A percentile compares a stretch with the other conserved stretches of the same genome.
Evolutionary conservation across 2,797 vertebrate species (phyloP).

Genomic region (Dromococcyx pavoninus): DNA sequence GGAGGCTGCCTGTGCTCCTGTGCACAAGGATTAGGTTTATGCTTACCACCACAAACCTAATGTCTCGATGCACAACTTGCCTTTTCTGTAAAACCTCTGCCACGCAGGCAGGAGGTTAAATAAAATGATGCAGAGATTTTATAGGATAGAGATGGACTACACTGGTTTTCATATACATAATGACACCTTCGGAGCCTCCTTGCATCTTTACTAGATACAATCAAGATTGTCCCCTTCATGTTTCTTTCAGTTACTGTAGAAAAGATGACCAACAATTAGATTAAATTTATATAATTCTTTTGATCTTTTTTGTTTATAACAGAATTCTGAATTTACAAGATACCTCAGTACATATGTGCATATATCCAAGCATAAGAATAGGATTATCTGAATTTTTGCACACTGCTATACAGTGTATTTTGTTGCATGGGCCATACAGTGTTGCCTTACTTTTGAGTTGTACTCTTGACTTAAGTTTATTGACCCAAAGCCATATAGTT

Average conservation of each 20-base stretch:
- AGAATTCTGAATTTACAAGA: not conserved
- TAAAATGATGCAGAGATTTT: not conserved
- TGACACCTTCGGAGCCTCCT: not conserved
- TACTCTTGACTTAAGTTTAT: not conserved
- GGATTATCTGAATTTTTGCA: not conserved
- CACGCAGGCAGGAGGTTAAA: not conserved
- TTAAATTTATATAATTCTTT: not conserved
- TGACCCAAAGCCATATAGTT: not conserved
- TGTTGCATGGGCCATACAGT: not conserved
- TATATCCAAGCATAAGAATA: not conserved
- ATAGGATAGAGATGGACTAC: not conserved
- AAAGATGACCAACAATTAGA: not conserved
- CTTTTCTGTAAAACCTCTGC: not conserved
- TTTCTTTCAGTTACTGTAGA: not conserved
- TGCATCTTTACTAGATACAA: not conserved
- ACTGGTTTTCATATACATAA: not conserved
- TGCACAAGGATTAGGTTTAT: not conserved
- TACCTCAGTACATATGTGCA: fast-evolving
- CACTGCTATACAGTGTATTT: fast-evolving
- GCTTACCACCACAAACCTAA: not conserved
- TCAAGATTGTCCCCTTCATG: not conserved
- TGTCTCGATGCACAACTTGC: not conserved
- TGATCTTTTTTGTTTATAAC: not conserved
- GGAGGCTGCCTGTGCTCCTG: not conserved
- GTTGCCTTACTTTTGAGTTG: not conserved